Conservation (phyloP, 2,113 vertebrate species). For the Potamarius usumacintae region DNA sequence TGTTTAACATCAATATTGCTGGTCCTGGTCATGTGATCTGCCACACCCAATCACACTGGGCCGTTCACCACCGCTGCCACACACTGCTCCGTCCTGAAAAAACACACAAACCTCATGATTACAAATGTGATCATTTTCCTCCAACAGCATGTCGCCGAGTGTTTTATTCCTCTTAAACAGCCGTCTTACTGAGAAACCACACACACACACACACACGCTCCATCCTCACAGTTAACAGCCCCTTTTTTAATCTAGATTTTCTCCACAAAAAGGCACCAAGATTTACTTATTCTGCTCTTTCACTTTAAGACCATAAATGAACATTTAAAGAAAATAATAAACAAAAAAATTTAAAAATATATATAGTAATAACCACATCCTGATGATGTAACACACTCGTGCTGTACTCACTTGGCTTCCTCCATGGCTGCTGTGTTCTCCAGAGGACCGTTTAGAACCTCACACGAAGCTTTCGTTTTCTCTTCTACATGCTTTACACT, state of each 20-base stretch:
- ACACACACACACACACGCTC: too few relatives aligned
- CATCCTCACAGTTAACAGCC: too few relatives aligned
- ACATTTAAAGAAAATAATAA: background rate
- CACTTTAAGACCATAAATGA: too few relatives aligned
- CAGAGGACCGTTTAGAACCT: slow-evolving; percentile 71
- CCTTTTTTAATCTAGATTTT: too few relatives aligned
- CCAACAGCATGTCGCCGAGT: background rate
- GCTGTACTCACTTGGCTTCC: slow-evolving; percentile 72
- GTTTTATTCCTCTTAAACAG: background rate
- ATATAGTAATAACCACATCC: too few relatives aligned
- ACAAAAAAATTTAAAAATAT: background rate
- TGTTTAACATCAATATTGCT: slow-evolving; percentile 90
- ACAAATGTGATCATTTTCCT: background rate
- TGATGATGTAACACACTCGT: background rate
- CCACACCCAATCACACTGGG: slow-evolving; percentile 82
- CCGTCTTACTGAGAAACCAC: too few relatives aligned
- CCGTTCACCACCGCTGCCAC: slow-evolving; percentile 81
- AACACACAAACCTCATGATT: background rate
- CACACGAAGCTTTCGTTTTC: slow-evolving; percentile 64
- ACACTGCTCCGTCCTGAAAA: slow-evolving; percentile 78
- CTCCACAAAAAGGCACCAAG: too few relatives aligned
- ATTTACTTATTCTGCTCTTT: too few relatives aligned
- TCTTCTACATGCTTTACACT: slow-evolving; percentile 66
- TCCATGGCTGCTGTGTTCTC: slow-evolving; percentile 65
- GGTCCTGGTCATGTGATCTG: slow-evolving; percentile 86